Conservation (phyloP, 1,140 invertebrate genomes). For the Hyles euphorbiae region DNA sequence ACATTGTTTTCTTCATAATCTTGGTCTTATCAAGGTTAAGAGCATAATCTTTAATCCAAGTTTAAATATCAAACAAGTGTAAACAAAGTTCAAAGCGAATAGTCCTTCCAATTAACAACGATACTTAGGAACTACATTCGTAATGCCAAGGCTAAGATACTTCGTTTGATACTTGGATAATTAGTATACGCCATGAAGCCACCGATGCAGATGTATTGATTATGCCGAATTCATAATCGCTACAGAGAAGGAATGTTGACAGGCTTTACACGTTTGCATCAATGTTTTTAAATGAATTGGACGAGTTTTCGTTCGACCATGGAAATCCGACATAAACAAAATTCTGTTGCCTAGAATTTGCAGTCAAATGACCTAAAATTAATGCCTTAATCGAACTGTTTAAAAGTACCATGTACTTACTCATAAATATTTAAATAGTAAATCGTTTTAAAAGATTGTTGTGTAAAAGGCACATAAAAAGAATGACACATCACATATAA, state of each 20-base stretch:
- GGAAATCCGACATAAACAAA: too few species aligned
- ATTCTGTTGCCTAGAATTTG: too few species aligned
- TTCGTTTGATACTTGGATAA: conserved; percentile 6
- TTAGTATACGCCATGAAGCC: background rate
- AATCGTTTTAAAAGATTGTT: too few species aligned
- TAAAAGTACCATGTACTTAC: too few species aligned
- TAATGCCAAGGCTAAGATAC: conserved; percentile 1
- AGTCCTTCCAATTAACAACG: conserved; percentile 3
- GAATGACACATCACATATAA: too few species aligned
- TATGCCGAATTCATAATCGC: conserved; percentile 2
- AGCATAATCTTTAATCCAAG: background rate
- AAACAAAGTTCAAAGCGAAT: background rate
- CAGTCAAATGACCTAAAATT: too few species aligned
- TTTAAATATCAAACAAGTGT: conserved; percentile 5
- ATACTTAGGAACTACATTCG: background rate
- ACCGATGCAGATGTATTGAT: background rate
- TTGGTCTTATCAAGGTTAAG: too few species aligned
- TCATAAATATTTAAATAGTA: too few species aligned
- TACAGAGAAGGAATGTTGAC: background rate
- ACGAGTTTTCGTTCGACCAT: too few species aligned
- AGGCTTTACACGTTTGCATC: background rate
- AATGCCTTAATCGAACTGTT: too few species aligned
- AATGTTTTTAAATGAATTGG: background rate
- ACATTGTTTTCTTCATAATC: too few species aligned
- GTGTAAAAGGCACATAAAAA: too few species aligned